Percentiles rank a stretch among this genome's conserved stretches.
phyloP scores from a whole-genome alignment of 2,113 vertebrate genomes.

The Melanerpes aurifrons region DNA sequence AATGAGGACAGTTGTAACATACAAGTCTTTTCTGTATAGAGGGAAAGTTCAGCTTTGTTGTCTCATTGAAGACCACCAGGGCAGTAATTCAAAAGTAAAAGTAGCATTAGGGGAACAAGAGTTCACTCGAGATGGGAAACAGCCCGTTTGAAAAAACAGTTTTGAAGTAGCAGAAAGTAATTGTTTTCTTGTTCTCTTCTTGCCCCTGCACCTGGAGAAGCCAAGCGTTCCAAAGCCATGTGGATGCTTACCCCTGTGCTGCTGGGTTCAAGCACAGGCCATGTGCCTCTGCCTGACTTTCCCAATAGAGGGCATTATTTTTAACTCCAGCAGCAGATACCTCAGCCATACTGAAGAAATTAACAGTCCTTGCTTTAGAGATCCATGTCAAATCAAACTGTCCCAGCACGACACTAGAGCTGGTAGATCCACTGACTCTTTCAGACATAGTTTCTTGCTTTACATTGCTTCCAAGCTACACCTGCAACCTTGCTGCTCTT shows the following conservation, averaged over 20 bases:
- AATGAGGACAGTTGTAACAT: constrained; percentile 58
- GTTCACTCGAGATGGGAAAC: constrained; percentile 4
- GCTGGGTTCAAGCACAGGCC: constrained; percentile 22
- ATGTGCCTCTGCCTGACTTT: not conserved
- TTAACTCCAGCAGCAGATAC: not conserved
- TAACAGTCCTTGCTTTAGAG: not conserved
- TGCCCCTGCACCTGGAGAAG: not conserved
- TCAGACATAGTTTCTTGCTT: not conserved
- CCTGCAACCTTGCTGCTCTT: not conserved
- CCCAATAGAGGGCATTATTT: constrained; percentile 3
- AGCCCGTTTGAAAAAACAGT: constrained; percentile 1
- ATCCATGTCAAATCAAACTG: not conserved
- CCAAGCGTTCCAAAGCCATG: not conserved
- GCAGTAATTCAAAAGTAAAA: constrained; percentile 49
- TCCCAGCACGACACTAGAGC: not conserved
- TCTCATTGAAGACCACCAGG: constrained; percentile 48
- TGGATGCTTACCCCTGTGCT: not conserved
- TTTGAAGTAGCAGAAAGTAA: constrained; percentile 29
- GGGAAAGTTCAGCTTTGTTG: constrained; percentile 29
- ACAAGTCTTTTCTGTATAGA: constrained; percentile 39
- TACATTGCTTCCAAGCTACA: not conserved
- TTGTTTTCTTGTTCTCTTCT: not conserved
- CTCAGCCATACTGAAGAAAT: not conserved
- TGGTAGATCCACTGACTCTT: not conserved
- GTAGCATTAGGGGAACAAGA: constrained; percentile 37